Base-by-base conservation (phyloP, 1,140 invertebrate genomes). In the Calliopsis andreniformis region DNA sequence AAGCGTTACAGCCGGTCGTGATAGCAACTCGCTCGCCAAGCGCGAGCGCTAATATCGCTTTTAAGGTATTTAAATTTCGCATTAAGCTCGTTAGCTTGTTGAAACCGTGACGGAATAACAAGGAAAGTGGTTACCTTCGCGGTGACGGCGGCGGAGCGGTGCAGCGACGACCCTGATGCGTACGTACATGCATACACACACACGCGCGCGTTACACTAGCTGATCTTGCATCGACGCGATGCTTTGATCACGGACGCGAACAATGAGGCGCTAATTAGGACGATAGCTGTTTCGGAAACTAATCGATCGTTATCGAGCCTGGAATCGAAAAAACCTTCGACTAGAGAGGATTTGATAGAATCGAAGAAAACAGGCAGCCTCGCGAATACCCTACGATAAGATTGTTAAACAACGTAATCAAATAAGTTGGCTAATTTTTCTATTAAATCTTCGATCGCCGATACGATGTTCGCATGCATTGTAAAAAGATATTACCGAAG, bases 1-100 rank as follows among this genome's bases (percentile, higher is more conserved):
- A 78, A 78, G 56, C 58, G 67, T 66, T 70, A 72, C 30, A 63
- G 10, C 59, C 45, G 28, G 53, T 43, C 79, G 67, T 49, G 64
- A 64, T 69, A 70, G 30, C 62, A 42, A n/a, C 45, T 32, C 7
- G 23, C 25, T 35, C 45, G 42, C 20, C 20, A 0, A 4, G 23
- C 30, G 23, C 25, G 35, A n/a, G 49, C 63, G 62, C 61, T 78
- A 81, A 82, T 78, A 68, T 81, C 68, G 47, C 67, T 81, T 72
- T 77, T 72, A 71, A 66, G 62, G 63, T 71, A 78, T 80, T 82
- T 81, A 51, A 71, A 67, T 49, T 62, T 81, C 43, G 62, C 73
- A 51, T 71, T 49, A 43, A 62, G 53, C 25, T 43, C 67, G 64
- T 63, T 56, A 45, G 20, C 55, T 23, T 18, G 25, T 67, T 78